phyloP scores from a whole-genome alignment of 2,888 invertebrate genomes.

The Epicampocera succincta region DNA sequence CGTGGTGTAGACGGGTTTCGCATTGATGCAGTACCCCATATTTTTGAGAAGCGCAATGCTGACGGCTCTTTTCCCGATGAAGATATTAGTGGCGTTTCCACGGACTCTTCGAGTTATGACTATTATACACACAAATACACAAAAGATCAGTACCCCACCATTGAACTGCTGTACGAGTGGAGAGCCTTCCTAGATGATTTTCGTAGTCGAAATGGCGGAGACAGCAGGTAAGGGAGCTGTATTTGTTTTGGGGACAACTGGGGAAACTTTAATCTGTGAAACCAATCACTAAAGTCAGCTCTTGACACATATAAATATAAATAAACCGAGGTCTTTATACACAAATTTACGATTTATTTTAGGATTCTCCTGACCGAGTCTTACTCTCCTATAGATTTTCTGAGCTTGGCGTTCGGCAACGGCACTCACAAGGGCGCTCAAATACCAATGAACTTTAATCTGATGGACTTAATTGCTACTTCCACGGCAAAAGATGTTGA shows the following conservation, averaged over 20 bases:
- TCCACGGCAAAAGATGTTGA: slow-evolving; percentile 83
- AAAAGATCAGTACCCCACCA: slow-evolving; percentile 84
- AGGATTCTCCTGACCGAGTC: slow-evolving; percentile 82
- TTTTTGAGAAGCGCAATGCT: slow-evolving; percentile 82
- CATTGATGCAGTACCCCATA: slow-evolving; percentile 85
- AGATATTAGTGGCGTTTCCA: slow-evolving; percentile 82
- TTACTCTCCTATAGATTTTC: slow-evolving; percentile 82
- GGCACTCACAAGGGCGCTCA: slow-evolving; percentile 82
- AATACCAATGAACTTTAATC: slow-evolving; percentile 86
- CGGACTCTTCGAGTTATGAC: slow-evolving; percentile 83
- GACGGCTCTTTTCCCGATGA: slow-evolving; percentile 81
- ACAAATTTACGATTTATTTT: not conserved
- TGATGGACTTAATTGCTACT: slow-evolving; percentile 82
- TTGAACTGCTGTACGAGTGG: slow-evolving; percentile 84
- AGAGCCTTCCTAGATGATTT: slow-evolving; percentile 83
- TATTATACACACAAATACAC: slow-evolving; percentile 85
- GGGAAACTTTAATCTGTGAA: too few species aligned
- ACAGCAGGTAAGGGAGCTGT: slow-evolving; percentile 30
- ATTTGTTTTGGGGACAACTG: not conserved
- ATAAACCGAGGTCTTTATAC: too few species aligned
- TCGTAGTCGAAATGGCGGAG: slow-evolving; percentile 74
- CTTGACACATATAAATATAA: too few species aligned
- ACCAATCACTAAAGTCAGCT: too few species aligned
- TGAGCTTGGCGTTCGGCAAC: slow-evolving; percentile 85
- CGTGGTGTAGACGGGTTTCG: slow-evolving; percentile 90